Percentiles rank a stretch among this genome's conserved stretches.
Conservation (phyloP, 2,113 vertebrate genomes). For the Peromyscus polionotus region DNA sequence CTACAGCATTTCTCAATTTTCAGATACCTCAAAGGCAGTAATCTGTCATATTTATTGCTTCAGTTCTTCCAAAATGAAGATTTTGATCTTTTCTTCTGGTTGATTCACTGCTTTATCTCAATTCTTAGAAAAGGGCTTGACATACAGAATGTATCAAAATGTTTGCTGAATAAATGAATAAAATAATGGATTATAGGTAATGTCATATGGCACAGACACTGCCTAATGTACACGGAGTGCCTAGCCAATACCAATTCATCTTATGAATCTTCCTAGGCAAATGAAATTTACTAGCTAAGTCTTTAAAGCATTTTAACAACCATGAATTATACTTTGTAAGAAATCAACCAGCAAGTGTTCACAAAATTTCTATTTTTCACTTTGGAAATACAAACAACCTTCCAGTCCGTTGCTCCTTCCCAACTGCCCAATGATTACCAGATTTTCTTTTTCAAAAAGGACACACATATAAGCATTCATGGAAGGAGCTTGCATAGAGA, state of each 20-base stretch:
- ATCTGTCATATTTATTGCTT: neutral
- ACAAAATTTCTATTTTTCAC: slow-evolving; percentile 44
- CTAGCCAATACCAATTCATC: neutral
- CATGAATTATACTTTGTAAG: neutral
- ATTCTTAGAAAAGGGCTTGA: neutral
- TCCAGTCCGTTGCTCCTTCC: slow-evolving; percentile 39
- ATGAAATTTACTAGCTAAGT: neutral
- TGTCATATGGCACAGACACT: neutral
- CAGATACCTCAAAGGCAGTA: slow-evolving; percentile 8
- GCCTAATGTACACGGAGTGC: neutral
- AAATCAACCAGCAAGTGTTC: slow-evolving; percentile 4
- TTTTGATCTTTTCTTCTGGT: slow-evolving; percentile 20
- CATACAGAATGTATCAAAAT: neutral
- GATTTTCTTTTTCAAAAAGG: slow-evolving; percentile 59
- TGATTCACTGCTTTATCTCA: slow-evolving; percentile 31
- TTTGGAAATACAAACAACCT: slow-evolving; percentile 61
- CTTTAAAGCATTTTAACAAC: slow-evolving; percentile 27
- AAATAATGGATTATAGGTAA: neutral
- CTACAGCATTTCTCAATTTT: slow-evolving; percentile 21
- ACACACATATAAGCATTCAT: slow-evolving; percentile 65
- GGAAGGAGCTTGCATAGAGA: slow-evolving; percentile 56
- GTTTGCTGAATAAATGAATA: slow-evolving; percentile 48
- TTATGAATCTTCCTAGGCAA: neutral
- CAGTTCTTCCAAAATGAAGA: slow-evolving; percentile 15
- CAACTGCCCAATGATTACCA: slow-evolving; percentile 42